Evolutionary conservation across 2,113 vertebrate species (phyloP).

Genomic region (Anseranas semipalmata): DNA sequence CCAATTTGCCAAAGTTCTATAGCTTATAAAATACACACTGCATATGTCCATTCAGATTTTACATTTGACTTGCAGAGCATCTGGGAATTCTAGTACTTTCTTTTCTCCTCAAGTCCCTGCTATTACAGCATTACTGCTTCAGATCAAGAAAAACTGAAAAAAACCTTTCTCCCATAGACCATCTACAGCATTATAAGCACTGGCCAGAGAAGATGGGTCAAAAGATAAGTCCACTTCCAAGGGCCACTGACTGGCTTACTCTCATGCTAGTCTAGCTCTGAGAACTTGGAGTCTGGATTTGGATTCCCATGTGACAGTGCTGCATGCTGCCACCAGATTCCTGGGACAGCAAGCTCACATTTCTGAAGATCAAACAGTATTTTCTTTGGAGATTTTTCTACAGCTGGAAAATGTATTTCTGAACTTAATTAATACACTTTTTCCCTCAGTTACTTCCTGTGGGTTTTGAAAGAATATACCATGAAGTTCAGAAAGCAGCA

Average conservation of each 20-base stretch:
- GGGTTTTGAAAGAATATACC: conserved; percentile 65
- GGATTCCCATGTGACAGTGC: neutral
- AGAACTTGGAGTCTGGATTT: neutral
- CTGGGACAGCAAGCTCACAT: conserved; percentile 26
- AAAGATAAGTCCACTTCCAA: neutral
- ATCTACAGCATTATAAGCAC: neutral
- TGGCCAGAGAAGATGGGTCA: neutral
- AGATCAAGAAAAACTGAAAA: neutral
- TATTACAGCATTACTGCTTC: neutral
- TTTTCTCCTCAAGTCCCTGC: neutral
- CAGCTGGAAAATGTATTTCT: conserved; percentile 64
- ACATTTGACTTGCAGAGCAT: neutral
- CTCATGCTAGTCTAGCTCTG: neutral
- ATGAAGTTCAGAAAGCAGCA: conserved; percentile 48
- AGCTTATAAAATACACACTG: neutral
- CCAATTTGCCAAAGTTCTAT: neutral
- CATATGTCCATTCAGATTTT: neutral
- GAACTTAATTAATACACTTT: conserved; percentile 68
- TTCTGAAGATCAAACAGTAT: conserved; percentile 46
- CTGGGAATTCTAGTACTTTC: neutral
- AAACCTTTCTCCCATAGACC: neutral
- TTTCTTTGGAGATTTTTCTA: conserved; percentile 54
- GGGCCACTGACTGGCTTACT: neutral
- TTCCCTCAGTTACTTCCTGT: conserved; percentile 58
- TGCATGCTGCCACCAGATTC: conserved; percentile 26